Conservation (phyloP, 2,797 vertebrate species). For the Leptoclinus maculatus region DNA sequence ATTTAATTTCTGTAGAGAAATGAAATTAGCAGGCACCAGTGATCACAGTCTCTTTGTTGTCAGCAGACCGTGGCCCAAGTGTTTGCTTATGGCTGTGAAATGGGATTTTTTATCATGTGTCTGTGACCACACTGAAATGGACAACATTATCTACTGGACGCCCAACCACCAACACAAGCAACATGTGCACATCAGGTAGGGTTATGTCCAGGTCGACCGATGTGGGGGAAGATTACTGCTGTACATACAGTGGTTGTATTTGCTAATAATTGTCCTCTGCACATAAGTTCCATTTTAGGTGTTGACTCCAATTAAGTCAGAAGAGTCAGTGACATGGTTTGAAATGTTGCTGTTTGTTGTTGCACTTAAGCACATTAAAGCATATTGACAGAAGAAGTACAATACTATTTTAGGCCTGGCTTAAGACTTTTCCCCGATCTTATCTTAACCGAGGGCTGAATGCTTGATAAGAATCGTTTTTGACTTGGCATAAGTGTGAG, state of each 20-base stretch:
- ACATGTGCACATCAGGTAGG: background rate
- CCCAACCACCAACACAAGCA: background rate
- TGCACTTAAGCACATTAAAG: background rate
- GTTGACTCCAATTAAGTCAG: background rate
- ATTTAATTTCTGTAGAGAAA: slow-evolving; percentile 37
- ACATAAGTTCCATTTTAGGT: background rate
- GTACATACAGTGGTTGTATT: background rate
- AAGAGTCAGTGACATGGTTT: background rate
- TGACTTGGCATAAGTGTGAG: background rate
- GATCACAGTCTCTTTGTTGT: slow-evolving; percentile 71
- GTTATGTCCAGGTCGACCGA: background rate
- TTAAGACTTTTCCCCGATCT: background rate
- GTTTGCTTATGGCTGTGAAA: slow-evolving; percentile 63
- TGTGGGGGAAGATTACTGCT: background rate
- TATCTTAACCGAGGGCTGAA: background rate
- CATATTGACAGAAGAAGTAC: background rate
- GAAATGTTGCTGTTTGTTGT: background rate
- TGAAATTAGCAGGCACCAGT: slow-evolving; percentile 61
- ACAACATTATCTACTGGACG: background rate
- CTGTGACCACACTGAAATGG: slow-evolving; percentile 31
- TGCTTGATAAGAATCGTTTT: background rate
- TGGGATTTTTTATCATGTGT: slow-evolving; percentile 37
- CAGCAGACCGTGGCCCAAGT: slow-evolving; percentile 41
- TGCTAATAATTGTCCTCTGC: background rate
- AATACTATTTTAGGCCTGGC: background rate